Evolutionary conservation across 2,888 invertebrate species (phyloP).

Genomic region (Tipula unca): DNA sequence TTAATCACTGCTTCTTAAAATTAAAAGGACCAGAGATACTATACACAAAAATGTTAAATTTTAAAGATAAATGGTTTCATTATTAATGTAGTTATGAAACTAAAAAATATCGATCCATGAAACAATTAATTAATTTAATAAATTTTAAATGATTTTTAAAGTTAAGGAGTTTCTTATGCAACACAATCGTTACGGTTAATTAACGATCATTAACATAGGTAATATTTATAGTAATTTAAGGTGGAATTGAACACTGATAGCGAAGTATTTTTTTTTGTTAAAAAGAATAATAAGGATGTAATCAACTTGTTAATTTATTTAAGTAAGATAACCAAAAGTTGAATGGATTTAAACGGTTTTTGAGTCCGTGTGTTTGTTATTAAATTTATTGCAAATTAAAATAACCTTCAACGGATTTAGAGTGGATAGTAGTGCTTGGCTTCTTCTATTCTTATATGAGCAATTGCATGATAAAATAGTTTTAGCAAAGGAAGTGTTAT

Average conservation of each 20-base stretch:
- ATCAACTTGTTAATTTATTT: neutral
- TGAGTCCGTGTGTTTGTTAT: neutral
- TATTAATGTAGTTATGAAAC: neutral
- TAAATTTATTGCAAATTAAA: neutral
- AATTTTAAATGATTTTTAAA: neutral
- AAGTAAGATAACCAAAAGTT: neutral
- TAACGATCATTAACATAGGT: neutral
- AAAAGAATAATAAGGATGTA: neutral
- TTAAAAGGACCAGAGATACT: no score
- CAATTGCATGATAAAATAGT: neutral
- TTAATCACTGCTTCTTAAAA: no score
- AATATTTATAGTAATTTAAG: neutral
- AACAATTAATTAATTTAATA: neutral
- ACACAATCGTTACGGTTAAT: neutral
- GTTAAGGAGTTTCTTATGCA: neutral
- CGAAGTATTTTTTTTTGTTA: neutral
- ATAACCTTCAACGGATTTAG: neutral
- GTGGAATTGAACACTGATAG: neutral
- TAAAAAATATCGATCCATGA: neutral
- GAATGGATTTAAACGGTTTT: neutral
- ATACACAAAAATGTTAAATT: no score
- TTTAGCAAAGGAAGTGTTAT: neutral
- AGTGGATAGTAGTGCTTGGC: neutral
- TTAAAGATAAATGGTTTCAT: no score
- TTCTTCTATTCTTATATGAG: neutral